Conservation (phyloP, 2,888 invertebrate genomes). For the Galeruca laticollis region DNA sequence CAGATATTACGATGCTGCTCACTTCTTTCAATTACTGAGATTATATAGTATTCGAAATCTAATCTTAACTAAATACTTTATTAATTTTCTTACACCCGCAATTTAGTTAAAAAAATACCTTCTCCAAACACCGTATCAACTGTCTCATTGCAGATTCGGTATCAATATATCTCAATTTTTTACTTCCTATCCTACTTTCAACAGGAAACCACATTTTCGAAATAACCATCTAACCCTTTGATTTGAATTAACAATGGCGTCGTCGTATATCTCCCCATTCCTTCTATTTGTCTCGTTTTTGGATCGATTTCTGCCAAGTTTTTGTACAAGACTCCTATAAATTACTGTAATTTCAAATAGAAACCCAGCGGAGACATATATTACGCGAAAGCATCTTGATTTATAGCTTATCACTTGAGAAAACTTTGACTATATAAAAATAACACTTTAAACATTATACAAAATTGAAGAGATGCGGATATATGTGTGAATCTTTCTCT, state of each 20-base stretch:
- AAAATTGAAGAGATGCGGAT: too few species aligned
- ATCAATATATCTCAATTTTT: not conserved
- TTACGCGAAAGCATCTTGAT: conserved; percentile 17
- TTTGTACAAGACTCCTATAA: conserved; percentile 16
- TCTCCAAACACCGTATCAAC: too few species aligned
- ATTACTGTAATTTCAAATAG: conserved; percentile 27
- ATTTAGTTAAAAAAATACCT: not conserved
- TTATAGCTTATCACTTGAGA: conserved; percentile 13
- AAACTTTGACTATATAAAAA: not conserved
- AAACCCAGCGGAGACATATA: conserved; percentile 25
- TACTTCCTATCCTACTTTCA: too few species aligned
- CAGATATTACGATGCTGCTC: too few species aligned
- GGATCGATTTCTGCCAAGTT: conserved; percentile 14
- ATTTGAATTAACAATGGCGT: not conserved
- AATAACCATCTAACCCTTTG: not conserved
- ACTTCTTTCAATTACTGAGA: too few species aligned
- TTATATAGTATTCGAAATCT: too few species aligned
- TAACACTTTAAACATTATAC: too few species aligned
- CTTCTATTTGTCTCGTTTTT: conserved; percentile 4
- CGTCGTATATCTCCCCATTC: not conserved
- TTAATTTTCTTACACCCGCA: not conserved
- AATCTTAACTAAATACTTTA: too few species aligned
- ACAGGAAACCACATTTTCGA: not conserved
- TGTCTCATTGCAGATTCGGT: not conserved
- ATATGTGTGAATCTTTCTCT: too few species aligned